Conservation (phyloP, 2,888 invertebrate species). For the Lypha dubia region DNA sequence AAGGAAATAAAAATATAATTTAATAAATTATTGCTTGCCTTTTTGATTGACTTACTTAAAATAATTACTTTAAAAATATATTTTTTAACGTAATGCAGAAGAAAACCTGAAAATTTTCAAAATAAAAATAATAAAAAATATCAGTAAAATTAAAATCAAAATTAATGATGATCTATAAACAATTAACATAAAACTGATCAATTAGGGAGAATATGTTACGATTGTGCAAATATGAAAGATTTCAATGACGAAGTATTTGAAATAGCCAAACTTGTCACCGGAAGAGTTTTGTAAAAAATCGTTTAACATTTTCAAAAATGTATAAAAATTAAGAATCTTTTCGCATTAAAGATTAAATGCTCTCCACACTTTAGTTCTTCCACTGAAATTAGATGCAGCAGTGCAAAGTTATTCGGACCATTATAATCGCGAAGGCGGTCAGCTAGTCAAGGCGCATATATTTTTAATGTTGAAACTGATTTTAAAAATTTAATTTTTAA, state of each 20-base stretch:
- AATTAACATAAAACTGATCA: not conserved
- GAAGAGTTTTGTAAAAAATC: too few relatives aligned
- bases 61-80: slow-evolving; percentile 19
- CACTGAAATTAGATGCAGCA: too few relatives aligned
- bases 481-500: too few relatives aligned
- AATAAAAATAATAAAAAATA: not conserved
- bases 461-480: too few relatives aligned
- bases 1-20: not conserved
- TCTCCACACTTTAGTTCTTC: too few relatives aligned
- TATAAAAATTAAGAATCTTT: too few relatives aligned
- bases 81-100: slow-evolving; percentile 13
- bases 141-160: not conserved
- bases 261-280: too few relatives aligned
- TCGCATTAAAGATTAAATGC: too few relatives aligned
- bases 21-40: not conserved
- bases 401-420: too few relatives aligned
- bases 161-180: not conserved
- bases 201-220: not conserved
- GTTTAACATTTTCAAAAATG: too few relatives aligned
- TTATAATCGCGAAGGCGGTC: too few relatives aligned
- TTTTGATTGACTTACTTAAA: slow-evolving; percentile 31
- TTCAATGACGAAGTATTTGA: not conserved
- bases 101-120: slow-evolving; percentile 19
- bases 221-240: not conserved
- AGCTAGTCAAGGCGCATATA: too few relatives aligned